Percentiles rank a stretch among this genome's conserved stretches.
These are phyloP conservation scores for Tenebrio molitor DNA, from an alignment of 1,140 invertebrate species.

Conservation along the genomic window DNA sequence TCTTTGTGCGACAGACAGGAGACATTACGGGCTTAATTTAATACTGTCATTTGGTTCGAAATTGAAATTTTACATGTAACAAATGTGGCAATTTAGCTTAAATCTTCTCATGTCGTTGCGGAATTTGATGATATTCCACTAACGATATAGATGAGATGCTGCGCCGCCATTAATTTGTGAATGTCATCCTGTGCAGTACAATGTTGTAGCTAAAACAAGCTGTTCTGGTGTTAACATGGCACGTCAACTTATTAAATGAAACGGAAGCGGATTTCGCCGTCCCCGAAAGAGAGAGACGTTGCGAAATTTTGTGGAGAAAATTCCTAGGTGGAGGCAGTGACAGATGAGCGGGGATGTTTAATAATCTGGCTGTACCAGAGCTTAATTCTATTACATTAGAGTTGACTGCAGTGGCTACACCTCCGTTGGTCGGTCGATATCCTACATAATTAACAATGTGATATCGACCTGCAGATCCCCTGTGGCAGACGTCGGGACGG, in stretches of 20 bases:
- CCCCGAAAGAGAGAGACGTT: constrained; percentile 13
- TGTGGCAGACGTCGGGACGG: constrained; percentile 45
- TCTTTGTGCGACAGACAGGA: too few relatives aligned
- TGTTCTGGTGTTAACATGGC: neutral
- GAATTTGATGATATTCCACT: constrained; percentile 45
- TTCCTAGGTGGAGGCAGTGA: constrained; percentile 39
- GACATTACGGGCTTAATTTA: too few relatives aligned
- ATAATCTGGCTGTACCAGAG: constrained; percentile 61
- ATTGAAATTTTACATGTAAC: constrained; percentile 25
- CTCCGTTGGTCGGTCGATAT: constrained; percentile 58
- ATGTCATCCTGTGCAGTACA: constrained; percentile 51
- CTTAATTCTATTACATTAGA: constrained; percentile 63
- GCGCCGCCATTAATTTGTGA: constrained; percentile 53
- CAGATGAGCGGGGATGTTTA: constrained; percentile 58
- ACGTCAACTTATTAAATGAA: constrained; percentile 50
- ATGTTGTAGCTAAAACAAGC: constrained; percentile 39
- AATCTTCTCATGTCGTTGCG: constrained; percentile 22
- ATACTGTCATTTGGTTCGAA: neutral
- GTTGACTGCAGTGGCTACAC: constrained; percentile 61
- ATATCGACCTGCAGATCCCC: constrained; percentile 60
- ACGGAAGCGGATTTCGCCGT: neutral
- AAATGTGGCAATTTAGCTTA: constrained; percentile 17
- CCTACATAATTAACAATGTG: constrained; percentile 63
- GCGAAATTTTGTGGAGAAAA: neutral
- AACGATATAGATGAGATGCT: constrained; percentile 51